phyloP scores from a whole-genome alignment of 64 coral and sea anemone genomes.

The Dendrophyllia cribrosa region DNA sequence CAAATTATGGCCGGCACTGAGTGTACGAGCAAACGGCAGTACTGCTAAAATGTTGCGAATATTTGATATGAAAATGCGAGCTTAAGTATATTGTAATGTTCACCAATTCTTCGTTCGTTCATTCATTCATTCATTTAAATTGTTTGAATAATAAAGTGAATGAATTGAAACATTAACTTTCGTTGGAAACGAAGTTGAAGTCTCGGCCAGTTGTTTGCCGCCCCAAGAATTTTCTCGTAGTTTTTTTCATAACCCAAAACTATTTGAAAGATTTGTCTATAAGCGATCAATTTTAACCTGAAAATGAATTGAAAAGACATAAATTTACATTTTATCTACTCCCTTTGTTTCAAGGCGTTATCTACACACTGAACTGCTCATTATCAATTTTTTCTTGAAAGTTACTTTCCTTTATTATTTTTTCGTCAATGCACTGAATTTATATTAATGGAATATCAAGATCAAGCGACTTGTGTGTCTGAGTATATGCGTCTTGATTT shows the following conservation, averaged over 20 bases:
- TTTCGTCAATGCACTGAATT: neutral
- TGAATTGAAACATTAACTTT: neutral
- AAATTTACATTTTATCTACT: no score
- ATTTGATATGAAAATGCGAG: neutral
- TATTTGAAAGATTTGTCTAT: neutral
- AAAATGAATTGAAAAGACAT: neutral
- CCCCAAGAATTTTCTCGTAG: neutral
- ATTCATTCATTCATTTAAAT: neutral
- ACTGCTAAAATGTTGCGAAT: slow-evolving; percentile 7
- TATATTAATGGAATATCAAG: neutral
- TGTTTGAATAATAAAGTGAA: neutral
- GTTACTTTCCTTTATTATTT: neutral
- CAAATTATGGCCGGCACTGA: neutral
- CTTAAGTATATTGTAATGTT: slow-evolving; percentile 29
- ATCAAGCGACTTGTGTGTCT: no score
- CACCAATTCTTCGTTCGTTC: neutral
- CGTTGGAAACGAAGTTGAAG: neutral
- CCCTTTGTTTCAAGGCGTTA: neutral
- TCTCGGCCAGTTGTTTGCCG: neutral
- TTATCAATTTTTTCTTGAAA: neutral
- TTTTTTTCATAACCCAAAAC: neutral
- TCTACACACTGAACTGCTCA: neutral
- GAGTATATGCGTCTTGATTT: neutral
- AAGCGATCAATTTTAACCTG: neutral
- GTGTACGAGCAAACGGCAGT: neutral